Evolutionary conservation across 2,797 vertebrate genomes (phyloP).

Genomic region (Pseudochromis fuscus): DNA sequence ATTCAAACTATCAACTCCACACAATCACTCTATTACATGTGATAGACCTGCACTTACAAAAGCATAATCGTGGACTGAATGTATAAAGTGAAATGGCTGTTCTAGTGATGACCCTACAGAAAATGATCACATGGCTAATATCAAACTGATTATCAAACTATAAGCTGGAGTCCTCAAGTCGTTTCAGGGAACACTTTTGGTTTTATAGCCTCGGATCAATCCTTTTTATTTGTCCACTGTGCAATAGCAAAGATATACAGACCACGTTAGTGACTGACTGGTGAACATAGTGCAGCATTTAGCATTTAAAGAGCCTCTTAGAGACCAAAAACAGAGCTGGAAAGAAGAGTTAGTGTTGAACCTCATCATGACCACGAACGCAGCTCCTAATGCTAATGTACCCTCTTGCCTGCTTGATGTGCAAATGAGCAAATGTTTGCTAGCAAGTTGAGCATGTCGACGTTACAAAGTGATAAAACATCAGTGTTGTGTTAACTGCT

Average conservation of each 20-base stretch:
- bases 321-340: neutral
- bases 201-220: no score
- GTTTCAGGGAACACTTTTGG: no score
- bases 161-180: no score
- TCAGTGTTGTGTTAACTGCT: neutral
- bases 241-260: neutral
- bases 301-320: neutral
- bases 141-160: no score
- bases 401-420: conserved; percentile 19
- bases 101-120: no score
- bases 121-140: no score
- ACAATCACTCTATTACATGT: no score
- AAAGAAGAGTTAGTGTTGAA: neutral
- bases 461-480: conserved; percentile 16
- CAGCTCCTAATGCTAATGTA: conserved; percentile 1
- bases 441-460: conserved; percentile 11
- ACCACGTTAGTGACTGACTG: neutral
- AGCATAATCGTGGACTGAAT: neutral
- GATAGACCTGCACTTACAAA: neutral
- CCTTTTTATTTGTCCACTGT: neutral
- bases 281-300: neutral
- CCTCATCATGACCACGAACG: neutral
- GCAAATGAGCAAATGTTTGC: conserved; percentile 29
- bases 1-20: neutral
- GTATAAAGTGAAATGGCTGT: neutral